These are phyloP conservation scores for Lepidochrysops patricia DNA, from an alignment of 2,888 invertebrate species.

Conservation along the genomic window DNA sequence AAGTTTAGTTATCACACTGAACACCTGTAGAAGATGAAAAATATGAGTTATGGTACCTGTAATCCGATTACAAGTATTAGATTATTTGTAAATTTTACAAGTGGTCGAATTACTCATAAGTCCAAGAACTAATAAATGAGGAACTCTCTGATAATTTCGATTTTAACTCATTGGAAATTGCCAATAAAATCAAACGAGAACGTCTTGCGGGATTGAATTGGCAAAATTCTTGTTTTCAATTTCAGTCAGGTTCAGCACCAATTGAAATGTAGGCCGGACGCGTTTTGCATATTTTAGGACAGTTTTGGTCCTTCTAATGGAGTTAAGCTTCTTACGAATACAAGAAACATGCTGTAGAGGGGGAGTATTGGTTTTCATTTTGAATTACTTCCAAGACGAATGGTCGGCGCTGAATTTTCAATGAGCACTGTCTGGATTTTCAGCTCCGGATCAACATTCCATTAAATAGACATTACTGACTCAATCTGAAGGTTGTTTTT, in stretches of 20 bases:
- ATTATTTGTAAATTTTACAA: too few relatives aligned
- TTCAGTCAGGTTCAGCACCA: conserved; percentile 25
- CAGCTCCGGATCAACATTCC: not conserved
- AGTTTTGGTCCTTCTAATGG: conserved; percentile 43
- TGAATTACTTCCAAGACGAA: not conserved
- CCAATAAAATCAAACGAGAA: conserved; percentile 7
- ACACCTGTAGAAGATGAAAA: too few relatives aligned
- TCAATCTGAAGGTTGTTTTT: not conserved
- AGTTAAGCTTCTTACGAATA: conserved; percentile 36
- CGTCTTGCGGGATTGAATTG: conserved; percentile 15
- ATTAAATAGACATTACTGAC: not conserved
- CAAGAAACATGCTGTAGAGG: conserved; percentile 3
- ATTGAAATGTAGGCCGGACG: conserved; percentile 40
- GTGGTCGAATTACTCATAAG: not conserved
- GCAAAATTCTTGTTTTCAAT: conserved; percentile 21
- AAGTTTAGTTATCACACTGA: not conserved
- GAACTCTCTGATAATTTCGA: not conserved
- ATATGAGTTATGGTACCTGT: too few relatives aligned
- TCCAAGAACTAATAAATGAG: not conserved
- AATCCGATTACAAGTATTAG: too few relatives aligned
- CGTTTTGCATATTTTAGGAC: conserved; percentile 43
- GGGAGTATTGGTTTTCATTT: not conserved
- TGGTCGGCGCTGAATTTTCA: not conserved
- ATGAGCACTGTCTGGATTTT: not conserved
- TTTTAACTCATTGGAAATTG: not conserved